Evolutionary conservation across 1,140 invertebrate genomes (phyloP).

Genomic region (Euglossa dilemma): DNA sequence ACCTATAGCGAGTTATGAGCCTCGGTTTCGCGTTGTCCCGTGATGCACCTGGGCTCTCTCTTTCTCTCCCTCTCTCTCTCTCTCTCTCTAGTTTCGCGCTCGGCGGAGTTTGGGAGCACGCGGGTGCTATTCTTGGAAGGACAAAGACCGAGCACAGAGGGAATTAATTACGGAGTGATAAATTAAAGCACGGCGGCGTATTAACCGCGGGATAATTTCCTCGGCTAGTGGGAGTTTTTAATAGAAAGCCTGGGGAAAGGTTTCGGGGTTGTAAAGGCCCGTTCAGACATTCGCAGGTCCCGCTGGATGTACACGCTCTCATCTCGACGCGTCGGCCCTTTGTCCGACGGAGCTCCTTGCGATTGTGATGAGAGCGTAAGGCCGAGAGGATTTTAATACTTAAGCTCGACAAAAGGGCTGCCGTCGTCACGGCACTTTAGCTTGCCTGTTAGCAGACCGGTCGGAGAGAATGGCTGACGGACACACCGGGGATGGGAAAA

Average conservation of each 20-base stretch:
- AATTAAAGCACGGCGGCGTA: constrained; percentile 1
- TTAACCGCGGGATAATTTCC: constrained; percentile 14
- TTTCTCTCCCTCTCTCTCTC: no score
- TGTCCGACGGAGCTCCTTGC: constrained; percentile 17
- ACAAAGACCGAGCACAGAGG: not conserved
- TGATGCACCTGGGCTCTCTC: no score
- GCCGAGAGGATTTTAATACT: constrained; percentile 63
- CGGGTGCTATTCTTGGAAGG: not conserved
- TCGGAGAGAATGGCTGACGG: not conserved
- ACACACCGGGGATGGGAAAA: not conserved
- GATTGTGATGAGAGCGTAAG: constrained; percentile 37
- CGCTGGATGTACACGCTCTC: not conserved
- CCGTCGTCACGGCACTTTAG: constrained; percentile 30
- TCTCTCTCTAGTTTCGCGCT: no score
- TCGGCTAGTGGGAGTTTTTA: not conserved
- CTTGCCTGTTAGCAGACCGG: constrained; percentile 1
- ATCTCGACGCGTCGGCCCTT: constrained; percentile 20
- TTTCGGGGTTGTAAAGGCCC: constrained; percentile 4
- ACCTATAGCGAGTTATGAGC: no score
- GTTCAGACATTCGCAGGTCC: constrained; percentile 12
- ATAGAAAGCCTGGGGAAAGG: not conserved
- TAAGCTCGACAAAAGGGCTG: constrained; percentile 46
- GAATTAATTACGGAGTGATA: constrained; percentile 37
- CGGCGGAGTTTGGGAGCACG: no score
- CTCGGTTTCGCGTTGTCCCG: no score